Base-by-base conservation (phyloP, 2,888 invertebrate species). In the Griposia aprilina region DNA sequence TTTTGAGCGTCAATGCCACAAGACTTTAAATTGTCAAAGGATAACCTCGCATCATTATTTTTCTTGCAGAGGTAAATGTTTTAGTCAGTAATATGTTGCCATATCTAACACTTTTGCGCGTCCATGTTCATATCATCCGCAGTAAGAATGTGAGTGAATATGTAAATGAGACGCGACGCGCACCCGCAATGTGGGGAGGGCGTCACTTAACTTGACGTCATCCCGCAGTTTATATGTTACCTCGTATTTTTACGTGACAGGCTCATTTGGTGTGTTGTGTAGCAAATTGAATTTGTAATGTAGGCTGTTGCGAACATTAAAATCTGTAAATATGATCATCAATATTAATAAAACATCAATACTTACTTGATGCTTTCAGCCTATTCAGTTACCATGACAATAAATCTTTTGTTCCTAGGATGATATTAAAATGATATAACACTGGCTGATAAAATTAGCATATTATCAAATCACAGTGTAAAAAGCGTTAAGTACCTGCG, bases 121-220 rank as follows among this genome's bases (percentile, higher is more conserved):
- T 60, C 26, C 59, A 17, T 60, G 26, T 60, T 60, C 8, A 60
- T 26, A 17, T 26, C 59, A 26, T 60, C 59, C 8, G 26, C 26
- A 8, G 8, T 60, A 60, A 26, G 26, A 26, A 60, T 26, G 55
- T 52, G 60, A 66, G 65, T 74, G 73, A 71, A 74, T 70, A 74
- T 80, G 80, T 78, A 71, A 70, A 78, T 80, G 69, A 59, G 60
- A 23, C n/a, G 59, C 59, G 30, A 17, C 59, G 59, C 26, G 59
- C 59, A 15, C n/a, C 15, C 59, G 30, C 30, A n/a, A 45, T 11
- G 41, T 41, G 5, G 59, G 10, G 36, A 6, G 60, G 50, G 74
- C n/a, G 66, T 23, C 52, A 76, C 76, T 76, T 76, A 66, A 74
- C 67, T 36, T 55, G 77, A 74, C 62, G 77, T 75, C 67, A 68